phyloP scores from a whole-genome alignment of 1,140 invertebrate species.

The Muscidifurax raptorellus region DNA sequence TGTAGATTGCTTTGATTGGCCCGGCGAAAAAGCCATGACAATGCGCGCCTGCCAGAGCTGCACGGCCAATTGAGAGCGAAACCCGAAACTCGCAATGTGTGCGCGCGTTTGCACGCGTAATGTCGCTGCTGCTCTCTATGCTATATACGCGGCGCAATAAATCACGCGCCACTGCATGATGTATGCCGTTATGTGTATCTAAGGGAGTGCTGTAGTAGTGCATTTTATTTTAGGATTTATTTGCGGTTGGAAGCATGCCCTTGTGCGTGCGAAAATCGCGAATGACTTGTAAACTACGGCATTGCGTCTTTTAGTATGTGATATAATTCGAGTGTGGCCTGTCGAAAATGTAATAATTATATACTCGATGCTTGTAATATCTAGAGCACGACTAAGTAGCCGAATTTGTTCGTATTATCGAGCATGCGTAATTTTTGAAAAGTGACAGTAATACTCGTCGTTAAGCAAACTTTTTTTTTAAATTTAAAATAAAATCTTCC shows the following conservation, averaged over 20 bases:
- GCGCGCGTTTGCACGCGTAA: background rate
- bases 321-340: too few species aligned
- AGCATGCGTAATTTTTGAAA: too few species aligned
- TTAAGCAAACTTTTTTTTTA: too few species aligned
- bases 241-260: background rate
- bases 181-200: background rate
- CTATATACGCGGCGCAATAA: background rate
- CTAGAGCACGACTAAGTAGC: too few species aligned
- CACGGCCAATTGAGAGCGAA: slow-evolving; percentile 9
- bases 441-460: too few species aligned
- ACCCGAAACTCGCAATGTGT: slow-evolving; percentile 9
- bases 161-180: background rate
- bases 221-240: background rate
- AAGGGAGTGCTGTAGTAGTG: background rate
- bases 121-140: background rate
- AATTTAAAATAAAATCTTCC: too few species aligned
- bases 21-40: background rate
- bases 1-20: slow-evolving; percentile 22
- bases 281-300: too few species aligned
- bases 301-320: too few species aligned
- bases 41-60: background rate
- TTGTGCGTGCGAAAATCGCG: too few species aligned
- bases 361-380: too few species aligned
- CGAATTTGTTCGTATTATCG: too few species aligned
- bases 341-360: too few species aligned